phyloP scores from a whole-genome alignment of 2,797 vertebrate species.

The Pseudocheirus occidentalis region DNA sequence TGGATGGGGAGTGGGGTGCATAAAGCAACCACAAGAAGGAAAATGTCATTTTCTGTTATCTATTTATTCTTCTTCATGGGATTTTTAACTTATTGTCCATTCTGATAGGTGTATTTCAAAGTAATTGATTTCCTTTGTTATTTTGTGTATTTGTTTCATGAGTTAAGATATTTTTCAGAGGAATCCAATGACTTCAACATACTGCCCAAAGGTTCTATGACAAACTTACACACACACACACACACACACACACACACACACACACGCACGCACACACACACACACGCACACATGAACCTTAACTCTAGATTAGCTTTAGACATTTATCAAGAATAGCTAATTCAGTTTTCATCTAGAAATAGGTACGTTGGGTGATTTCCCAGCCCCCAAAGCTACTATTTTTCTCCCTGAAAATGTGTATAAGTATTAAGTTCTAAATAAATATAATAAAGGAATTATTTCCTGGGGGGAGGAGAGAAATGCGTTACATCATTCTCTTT shows the following conservation, averaged over 20 bases:
- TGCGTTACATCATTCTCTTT: neutral
- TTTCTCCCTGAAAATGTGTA: neutral
- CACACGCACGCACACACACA: neutral
- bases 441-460: neutral
- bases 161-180: neutral
- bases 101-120: neutral
- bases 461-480: neutral
- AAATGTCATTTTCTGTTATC: conserved; percentile 4
- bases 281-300: neutral
- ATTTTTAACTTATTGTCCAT: neutral
- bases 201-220: neutral
- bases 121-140: neutral
- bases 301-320: neutral
- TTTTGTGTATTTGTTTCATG: neutral
- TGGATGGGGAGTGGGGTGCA: neutral
- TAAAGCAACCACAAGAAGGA: neutral
- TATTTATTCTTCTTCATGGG: neutral
- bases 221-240: neutral
- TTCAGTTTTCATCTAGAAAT: neutral
- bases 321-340: neutral
- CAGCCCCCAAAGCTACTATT: neutral
- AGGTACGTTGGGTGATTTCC: neutral
- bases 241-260: neutral
- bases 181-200: neutral
- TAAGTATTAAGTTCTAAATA: neutral